These are phyloP conservation scores for Campaea margaritaria DNA, from an alignment of 2,888 invertebrate genomes.

Conservation along the genomic window DNA sequence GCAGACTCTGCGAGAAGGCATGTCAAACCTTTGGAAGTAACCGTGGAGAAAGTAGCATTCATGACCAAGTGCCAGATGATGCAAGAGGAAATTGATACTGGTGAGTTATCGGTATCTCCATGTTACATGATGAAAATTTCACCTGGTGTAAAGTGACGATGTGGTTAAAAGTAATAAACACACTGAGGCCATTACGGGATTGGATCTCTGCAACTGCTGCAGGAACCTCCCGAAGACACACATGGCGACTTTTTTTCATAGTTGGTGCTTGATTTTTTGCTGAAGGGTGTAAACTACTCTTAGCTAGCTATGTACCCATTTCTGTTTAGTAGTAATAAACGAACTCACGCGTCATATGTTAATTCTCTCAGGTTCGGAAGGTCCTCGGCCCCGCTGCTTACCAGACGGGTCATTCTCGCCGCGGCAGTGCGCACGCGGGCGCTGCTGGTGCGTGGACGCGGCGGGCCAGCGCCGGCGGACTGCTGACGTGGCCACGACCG, in stretches of 20 bases:
- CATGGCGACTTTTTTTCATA: too few relatives aligned
- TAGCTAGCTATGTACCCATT: too few relatives aligned
- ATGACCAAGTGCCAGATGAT: constrained; percentile 85
- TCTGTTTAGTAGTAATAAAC: too few relatives aligned
- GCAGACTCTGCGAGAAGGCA: constrained; percentile 64
- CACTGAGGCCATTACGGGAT: too few relatives aligned
- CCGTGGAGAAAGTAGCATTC: constrained; percentile 62
- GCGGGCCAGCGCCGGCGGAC: constrained; percentile 76
- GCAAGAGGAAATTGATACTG: constrained; percentile 76
- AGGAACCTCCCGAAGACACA: too few relatives aligned
- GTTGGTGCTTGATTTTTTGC: too few relatives aligned
- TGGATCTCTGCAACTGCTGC: too few relatives aligned
- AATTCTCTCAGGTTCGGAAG: constrained; percentile 58
- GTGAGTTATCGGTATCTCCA: constrained; percentile 47
- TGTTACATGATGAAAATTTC: too few relatives aligned
- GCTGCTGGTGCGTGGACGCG: constrained; percentile 95
- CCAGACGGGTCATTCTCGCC: constrained; percentile 89
- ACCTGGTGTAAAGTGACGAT: neutral
- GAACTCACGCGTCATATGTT: neutral
- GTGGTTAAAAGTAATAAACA: too few relatives aligned
- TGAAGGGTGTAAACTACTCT: too few relatives aligned
- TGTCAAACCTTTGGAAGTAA: constrained; percentile 60
- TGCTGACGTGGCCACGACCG: constrained; percentile 52
- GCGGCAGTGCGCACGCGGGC: constrained; percentile 88
- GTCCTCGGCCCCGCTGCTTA: constrained; percentile 88